A percentile compares a stretch with the other conserved stretches of the same genome.
Evolutionary conservation across 1,140 invertebrate genomes (phyloP).

Genomic region (Maniola jurtina): DNA sequence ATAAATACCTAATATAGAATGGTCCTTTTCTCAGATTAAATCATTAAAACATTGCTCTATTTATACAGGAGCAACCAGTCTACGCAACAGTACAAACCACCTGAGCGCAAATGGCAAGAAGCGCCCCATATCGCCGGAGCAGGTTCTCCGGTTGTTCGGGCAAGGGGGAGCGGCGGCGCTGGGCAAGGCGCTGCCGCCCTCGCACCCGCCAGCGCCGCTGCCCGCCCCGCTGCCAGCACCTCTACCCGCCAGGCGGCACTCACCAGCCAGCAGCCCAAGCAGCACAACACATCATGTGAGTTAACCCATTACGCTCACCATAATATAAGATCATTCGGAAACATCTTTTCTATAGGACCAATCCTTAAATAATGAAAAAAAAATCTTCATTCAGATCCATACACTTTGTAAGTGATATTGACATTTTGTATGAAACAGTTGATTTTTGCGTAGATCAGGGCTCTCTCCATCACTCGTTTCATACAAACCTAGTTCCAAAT

Average conservation of each 20-base stretch:
- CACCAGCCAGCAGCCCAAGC: constrained; percentile 87
- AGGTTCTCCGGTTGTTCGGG: constrained; percentile 85
- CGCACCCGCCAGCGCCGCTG: constrained; percentile 59
- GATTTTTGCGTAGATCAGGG: too few relatives aligned
- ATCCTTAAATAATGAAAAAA: too few relatives aligned
- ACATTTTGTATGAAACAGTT: too few relatives aligned
- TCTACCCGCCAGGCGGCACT: constrained; percentile 69
- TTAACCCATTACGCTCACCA: neutral
- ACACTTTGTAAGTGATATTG: too few relatives aligned
- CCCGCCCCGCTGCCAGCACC: constrained; percentile 57
- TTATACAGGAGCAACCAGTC: constrained; percentile 54
- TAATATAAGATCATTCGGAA: too few relatives aligned
- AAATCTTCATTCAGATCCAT: too few relatives aligned
- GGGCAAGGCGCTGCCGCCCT: constrained; percentile 64
- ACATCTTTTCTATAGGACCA: too few relatives aligned
- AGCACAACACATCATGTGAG: constrained; percentile 83
- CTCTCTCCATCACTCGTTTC: too few relatives aligned
- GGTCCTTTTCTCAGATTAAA: too few relatives aligned
- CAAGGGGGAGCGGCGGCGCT: constrained; percentile 71
- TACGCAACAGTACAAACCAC: constrained; percentile 67
- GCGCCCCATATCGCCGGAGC: constrained; percentile 87
- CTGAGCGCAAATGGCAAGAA: constrained; percentile 80
- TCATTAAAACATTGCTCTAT: neutral
- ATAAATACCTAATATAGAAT: too few relatives aligned
- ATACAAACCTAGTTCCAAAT: too few relatives aligned